A percentile compares a stretch with the other conserved stretches of the same genome.
phyloP scores from a whole-genome alignment of 2,113 vertebrate genomes.

The Sander lucioperca region DNA sequence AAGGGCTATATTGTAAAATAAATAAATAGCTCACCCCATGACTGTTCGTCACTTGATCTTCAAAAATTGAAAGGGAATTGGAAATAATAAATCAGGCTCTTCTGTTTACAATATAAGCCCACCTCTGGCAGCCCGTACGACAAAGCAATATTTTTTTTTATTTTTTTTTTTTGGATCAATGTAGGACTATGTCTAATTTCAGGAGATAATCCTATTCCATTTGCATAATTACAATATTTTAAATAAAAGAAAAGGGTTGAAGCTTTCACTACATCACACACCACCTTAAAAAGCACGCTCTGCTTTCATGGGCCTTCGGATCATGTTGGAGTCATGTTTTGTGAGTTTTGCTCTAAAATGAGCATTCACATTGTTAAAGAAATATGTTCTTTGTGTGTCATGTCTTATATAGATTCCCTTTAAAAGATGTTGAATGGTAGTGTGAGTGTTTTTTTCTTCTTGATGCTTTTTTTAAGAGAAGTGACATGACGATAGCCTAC shows the following conservation, averaged over 20 bases:
- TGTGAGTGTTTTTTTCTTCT: background rate
- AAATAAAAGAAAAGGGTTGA: background rate
- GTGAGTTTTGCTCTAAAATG: background rate
- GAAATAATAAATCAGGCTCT: background rate
- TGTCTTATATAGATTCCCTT: background rate
- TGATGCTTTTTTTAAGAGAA: background rate
- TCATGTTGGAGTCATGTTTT: background rate
- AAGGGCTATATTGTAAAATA: too few relatives aligned
- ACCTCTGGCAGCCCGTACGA: background rate
- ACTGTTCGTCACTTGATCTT: background rate
- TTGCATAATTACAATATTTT: background rate
- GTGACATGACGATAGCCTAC: background rate
- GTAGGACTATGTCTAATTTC: background rate
- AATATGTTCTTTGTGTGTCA: background rate
- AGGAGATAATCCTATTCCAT: background rate
- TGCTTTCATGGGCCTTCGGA: background rate
- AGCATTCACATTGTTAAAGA: background rate
- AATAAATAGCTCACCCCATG: background rate
- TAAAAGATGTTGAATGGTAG: background rate
- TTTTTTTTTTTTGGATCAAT: background rate
- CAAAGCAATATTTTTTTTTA: background rate
- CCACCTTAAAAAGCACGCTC: background rate
- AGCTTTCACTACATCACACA: background rate
- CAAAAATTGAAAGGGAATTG: background rate
- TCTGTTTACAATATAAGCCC: background rate